Evolutionary conservation across 2,113 vertebrate genomes (phyloP).

Genomic region (Mustela lutreola): DNA sequence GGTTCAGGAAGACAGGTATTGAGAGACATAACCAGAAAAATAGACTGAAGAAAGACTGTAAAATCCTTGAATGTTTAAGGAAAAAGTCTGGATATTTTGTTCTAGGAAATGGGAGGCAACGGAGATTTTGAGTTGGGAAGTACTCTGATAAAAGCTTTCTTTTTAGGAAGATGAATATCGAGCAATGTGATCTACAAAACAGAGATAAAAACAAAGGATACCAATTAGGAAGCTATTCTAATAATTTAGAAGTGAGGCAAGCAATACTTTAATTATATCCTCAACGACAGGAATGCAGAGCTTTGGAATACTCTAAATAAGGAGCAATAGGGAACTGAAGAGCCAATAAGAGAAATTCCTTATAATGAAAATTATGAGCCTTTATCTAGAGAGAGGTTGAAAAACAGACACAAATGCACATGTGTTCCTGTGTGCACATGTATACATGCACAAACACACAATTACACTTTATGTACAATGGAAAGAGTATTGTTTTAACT

Average conservation of each 20-base stretch:
- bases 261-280: neutral
- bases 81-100: neutral
- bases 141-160: neutral
- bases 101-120: neutral
- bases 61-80: neutral
- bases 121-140: neutral
- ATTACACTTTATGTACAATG: neutral
- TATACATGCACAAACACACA: neutral
- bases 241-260: neutral
- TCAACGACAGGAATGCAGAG: neutral
- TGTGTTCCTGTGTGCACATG: neutral
- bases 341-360: neutral
- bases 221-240: neutral
- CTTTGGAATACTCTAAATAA: neutral
- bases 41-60: neutral
- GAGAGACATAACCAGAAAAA: neutral
- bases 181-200: neutral
- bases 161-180: neutral
- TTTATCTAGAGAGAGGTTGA: neutral
- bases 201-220: neutral
- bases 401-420: neutral
- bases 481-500: neutral
- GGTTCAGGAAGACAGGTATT: neutral
- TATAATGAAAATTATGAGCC: neutral
- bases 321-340: neutral